These are phyloP conservation scores for Rhipidura dahli DNA, from an alignment of 2,113 vertebrate species.

Conservation along the genomic window DNA sequence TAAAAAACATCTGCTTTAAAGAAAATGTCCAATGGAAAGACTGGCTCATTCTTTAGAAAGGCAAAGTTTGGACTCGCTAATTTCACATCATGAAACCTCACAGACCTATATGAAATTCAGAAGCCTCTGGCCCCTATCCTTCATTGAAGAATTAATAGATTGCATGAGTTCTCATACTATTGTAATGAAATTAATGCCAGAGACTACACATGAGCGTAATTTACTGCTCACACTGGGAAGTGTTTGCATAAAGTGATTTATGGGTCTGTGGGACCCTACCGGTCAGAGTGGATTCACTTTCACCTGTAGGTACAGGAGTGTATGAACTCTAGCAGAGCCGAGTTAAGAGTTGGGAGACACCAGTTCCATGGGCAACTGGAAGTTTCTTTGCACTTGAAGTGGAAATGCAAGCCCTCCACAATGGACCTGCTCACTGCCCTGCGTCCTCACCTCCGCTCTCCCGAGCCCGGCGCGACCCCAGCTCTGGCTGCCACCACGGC, in stretches of 20 bases:
- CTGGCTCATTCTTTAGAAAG: not conserved
- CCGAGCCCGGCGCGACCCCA: rapidly evolving
- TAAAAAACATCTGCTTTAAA: not conserved
- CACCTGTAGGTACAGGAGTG: not conserved
- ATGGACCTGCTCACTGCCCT: not conserved
- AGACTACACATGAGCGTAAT: not conserved
- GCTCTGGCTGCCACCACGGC: rapidly evolving
- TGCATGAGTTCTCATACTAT: not conserved
- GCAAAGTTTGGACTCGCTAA: not conserved
- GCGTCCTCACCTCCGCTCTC: rapidly evolving
- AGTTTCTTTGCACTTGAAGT: not conserved
- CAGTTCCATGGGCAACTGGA: not conserved
- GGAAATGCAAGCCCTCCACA: not conserved
- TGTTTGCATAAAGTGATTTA: not conserved
- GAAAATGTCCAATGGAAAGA: not conserved
- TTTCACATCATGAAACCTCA: not conserved
- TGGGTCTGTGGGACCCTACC: not conserved
- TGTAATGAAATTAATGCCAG: not conserved
- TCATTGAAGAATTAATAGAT: not conserved
- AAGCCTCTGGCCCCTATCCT: not conserved
- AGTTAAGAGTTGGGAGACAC: not conserved
- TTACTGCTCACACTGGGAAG: not conserved
- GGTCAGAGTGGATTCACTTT: rapidly evolving
- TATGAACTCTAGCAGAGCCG: not conserved
- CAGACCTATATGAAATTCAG: not conserved